Base-by-base conservation (phyloP, 2,113 vertebrate species). In the Etia nguti region DNA sequence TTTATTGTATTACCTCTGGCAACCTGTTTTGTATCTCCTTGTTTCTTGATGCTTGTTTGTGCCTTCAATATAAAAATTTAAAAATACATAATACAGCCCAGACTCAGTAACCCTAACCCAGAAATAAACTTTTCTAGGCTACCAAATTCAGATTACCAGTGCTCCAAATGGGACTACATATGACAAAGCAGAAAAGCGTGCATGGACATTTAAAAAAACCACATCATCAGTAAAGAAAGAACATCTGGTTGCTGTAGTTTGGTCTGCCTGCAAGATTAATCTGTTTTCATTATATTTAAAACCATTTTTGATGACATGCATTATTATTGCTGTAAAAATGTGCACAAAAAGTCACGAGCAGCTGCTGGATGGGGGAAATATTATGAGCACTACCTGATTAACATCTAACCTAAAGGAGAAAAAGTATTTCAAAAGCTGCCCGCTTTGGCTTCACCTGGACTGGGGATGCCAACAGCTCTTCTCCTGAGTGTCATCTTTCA, bases 61-160 rank as follows among this genome's bases (percentile, higher is more conserved):
- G 18, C 59, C 31, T 62, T 62, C 31, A 62, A 36, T 12, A 62
- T 1, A 62, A 62, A 62, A 62, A 36, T 36, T 6, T 36, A 12
- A 12, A 62, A 11, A 36, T 62, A 36, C 59, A 36, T 0, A 4
- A 62, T 7, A 41, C 7, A 68, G 62, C 11, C 62, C 62, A 68
- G 62, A 13, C n/a, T 41, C 34, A 41, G 41, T 68, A 38, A 68
- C 6, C 20, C 2, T 68, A 20, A 41, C 15, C 4, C 62, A 4
- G 7, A 68, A 5, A 68, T 41, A 70, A 0, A 43, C 0, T 41
- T 70, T 24, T 16, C 12, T 43, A 0, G 8, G 43, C 8, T 0
- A 22, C 3, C 20, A 13, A 38, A 0, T 16, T 70, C 65, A 24
- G 7, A 16, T 43, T 24, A 43, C 1, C 15, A 1, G 0, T 1